Evolutionary conservation across 2,113 vertebrate species (phyloP).

Genomic region (Rhinopithecus roxellana): DNA sequence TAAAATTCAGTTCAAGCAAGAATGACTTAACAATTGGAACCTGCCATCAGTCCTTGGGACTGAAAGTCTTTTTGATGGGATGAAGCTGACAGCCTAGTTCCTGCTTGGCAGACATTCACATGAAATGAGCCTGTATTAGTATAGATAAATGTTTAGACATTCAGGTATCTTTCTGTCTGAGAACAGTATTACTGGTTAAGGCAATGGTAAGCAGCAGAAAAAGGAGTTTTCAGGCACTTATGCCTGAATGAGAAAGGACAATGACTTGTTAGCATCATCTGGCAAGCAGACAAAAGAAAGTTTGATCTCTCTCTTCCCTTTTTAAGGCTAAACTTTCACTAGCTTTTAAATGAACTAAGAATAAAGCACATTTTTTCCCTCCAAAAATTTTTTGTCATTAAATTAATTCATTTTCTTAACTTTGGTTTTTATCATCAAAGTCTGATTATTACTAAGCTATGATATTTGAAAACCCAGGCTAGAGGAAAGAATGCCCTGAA

Average conservation of each 20-base stretch:
- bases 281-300: slow-evolving; percentile 50
- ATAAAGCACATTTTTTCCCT: background rate
- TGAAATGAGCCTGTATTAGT: slow-evolving; percentile 75
- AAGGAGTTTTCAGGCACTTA: slow-evolving; percentile 56
- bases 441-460: background rate
- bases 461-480: slow-evolving; percentile 35
- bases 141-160: slow-evolving; percentile 79
- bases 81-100: slow-evolving; percentile 83
- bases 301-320: slow-evolving; percentile 57
- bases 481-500: background rate
- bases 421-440: slow-evolving; percentile 28
- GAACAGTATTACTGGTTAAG: slow-evolving; percentile 59
- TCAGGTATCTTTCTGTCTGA: slow-evolving; percentile 78
- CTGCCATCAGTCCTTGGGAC: slow-evolving; percentile 81
- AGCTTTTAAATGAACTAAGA: slow-evolving; percentile 37
- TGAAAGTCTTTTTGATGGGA: slow-evolving; percentile 80
- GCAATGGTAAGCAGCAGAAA: slow-evolving; percentile 55
- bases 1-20: slow-evolving; percentile 84
- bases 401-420: slow-evolving; percentile 37
- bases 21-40: slow-evolving; percentile 85
- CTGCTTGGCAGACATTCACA: slow-evolving; percentile 79
- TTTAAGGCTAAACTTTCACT: slow-evolving; percentile 54
- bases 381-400: slow-evolving; percentile 31
- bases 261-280: slow-evolving; percentile 18
- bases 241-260: slow-evolving; percentile 22